Base-by-base conservation (phyloP, 2,888 invertebrate genomes). In the Cataglyphis albicans region DNA sequence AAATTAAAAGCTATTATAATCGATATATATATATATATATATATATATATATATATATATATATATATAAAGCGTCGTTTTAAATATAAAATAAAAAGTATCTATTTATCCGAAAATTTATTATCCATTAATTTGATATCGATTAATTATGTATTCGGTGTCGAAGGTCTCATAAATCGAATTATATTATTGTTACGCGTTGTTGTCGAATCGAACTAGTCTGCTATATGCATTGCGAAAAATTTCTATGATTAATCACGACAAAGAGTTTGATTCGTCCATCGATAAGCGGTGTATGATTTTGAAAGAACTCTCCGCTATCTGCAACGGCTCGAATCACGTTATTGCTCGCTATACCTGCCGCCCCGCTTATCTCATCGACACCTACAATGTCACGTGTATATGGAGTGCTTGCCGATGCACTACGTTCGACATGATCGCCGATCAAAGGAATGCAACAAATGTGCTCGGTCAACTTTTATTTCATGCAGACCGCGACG, bases 161-260 rank as follows among this genome's bases (percentile, higher is more conserved):
- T 48, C 32, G 10, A 63, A 57, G 21, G 44, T 25, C 9, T 29
- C 48, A 48, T 29, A 41, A 38, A 38, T 73, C 44, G 21, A 44
- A 32, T 65, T 35, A 3, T n/a, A 64, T 38, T 75, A 52, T 38
- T 18, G 25, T 64, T 35, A 35, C 10, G 63, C 48, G 35, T n/a
- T 18, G 52, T 25, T 65, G 82, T 82, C 83, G 78, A 83, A 82
- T 78, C 72, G 78, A 65, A 72, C 68, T 59, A 67, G 72, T 44
- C 70, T 55, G 55, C 48, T 57, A 35, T 44, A 52, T 72, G 81
- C 82, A 84, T 75, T 84, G 76, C 68, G 52, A 52, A 52, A 83
- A 88, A 88, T 88, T 88, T 84, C 75, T 86, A 72, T 84, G 84
- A 86, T 88, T 86, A 85, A 82, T 55, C 80, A 64, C 35, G 84